Evolutionary conservation across 2,888 invertebrate species (phyloP), one percentile per base, ranked within the genome.

Genomic region (Agriopis marginaria): DNA sequence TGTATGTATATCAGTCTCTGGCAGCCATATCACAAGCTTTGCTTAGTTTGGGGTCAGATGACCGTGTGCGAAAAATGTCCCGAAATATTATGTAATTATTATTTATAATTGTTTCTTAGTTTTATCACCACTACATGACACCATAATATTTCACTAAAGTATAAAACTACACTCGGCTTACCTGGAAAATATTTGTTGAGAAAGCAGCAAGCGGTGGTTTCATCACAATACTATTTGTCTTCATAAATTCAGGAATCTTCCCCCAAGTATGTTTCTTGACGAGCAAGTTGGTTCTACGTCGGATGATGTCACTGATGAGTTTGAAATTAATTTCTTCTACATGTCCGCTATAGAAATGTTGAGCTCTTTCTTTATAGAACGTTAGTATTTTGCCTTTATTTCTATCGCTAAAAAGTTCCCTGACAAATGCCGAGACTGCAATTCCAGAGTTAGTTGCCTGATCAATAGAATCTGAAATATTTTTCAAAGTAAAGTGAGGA

Each of bases 281-380:
- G 54, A 98, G 88, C 40, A 97, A 91, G 87, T 98, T 98, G 0
- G 97, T 97, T 75, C 97, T 93, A 70, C 97, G 94, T 59, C 98
- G 94, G n/a, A 97, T 96, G 4, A 97, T 96, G 79, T 98, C 98
- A 67, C 97, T 97, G 42, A 98, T 97, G 39, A 97, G 95, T 75
- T 96, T 96, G 82, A 97, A 98, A 77, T 97, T 97, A 0, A 97
- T 96, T 87, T 98, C 98, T 82, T 98, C 97, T 0, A 98, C 97
- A 68, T 97, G 96, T 0, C 98, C 98, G 74, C 97, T 97, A 83
- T 98, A 98, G 77, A 98, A 97, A 77, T 98, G 97, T 77, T 97
- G 97, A 0, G 97, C 97, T 82, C 98, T 95, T 82, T 98, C 97
- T 82, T 98, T 98, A 86, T 98, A 98, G 88, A 98, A 98, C 10